A percentile compares a stretch with the other conserved stretches of the same genome.
Evolutionary conservation across 2,888 invertebrate genomes (phyloP).

Genomic region (Heteropelma amictum): DNA sequence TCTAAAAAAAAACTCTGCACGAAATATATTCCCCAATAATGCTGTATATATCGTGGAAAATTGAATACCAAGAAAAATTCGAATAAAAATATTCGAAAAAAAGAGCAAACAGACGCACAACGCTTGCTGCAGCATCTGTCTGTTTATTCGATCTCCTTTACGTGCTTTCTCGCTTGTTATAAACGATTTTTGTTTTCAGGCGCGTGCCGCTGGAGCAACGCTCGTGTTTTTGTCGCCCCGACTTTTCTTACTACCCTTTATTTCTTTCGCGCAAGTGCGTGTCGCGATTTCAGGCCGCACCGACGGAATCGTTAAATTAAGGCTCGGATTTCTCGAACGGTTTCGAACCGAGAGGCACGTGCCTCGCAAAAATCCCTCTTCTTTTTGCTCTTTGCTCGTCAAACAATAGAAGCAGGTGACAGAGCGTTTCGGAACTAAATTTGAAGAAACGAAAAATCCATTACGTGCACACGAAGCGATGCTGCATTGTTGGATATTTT

Average conservation of each 20-base stretch:
- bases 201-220: slow-evolving; percentile 50
- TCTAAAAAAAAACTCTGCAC: slow-evolving; percentile 59
- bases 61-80: neutral
- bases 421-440: neutral
- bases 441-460: neutral
- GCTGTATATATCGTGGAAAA: no score
- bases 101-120: neutral
- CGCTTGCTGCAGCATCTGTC: slow-evolving; percentile 53
- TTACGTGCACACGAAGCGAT: neutral
- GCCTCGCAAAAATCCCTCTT: slow-evolving; percentile 2
- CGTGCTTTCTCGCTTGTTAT: slow-evolving; percentile 45
- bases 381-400: slow-evolving; percentile 24
- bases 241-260: slow-evolving; percentile 25
- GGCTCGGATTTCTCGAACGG: slow-evolving; percentile 62
- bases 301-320: slow-evolving; percentile 64
- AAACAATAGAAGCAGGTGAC: slow-evolving; percentile 70
- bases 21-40: no score
- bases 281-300: slow-evolving; percentile 37
- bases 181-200: slow-evolving; percentile 50
- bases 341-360: slow-evolving; percentile 5
- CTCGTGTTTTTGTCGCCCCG: neutral
- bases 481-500: neutral
- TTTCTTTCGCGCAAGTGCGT: slow-evolving; percentile 30
- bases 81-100: neutral
- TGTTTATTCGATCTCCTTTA: slow-evolving; percentile 19